phyloP scores from a whole-genome alignment of 2,888 invertebrate genomes.

The Spatulosminthurus flaviceps region DNA sequence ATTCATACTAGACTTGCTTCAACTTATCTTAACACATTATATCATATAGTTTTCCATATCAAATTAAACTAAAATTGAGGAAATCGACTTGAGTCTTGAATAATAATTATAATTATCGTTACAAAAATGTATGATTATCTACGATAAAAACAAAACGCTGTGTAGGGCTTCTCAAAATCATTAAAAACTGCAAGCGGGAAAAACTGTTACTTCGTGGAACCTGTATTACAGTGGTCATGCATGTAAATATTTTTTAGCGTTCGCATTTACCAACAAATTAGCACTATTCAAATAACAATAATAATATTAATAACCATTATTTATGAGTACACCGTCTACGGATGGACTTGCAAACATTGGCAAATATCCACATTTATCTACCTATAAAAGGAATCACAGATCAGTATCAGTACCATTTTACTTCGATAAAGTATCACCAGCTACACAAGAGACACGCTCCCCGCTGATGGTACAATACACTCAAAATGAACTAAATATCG shows the following conservation, averaged over 20 bases:
- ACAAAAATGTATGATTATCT: slow-evolving; percentile 4
- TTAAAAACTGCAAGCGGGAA: background rate
- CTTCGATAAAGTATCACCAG: slow-evolving; percentile 20
- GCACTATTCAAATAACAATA: slow-evolving; percentile 11
- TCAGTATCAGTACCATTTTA: slow-evolving; percentile 55
- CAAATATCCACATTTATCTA: slow-evolving; percentile 22
- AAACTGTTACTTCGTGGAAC: background rate
- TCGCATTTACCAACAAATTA: slow-evolving; percentile 5
- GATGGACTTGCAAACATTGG: slow-evolving; percentile 15
- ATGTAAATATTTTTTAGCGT: slow-evolving; percentile 4
- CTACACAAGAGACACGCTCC: slow-evolving; percentile 13
- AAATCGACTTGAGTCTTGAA: slow-evolving; percentile 8
- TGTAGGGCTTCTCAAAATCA: background rate
- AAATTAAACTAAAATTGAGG: background rate
- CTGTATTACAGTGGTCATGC: slow-evolving; percentile 15
- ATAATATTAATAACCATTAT: slow-evolving; percentile 7
- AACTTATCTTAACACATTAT: background rate
- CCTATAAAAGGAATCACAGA: slow-evolving; percentile 59
- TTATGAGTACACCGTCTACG: slow-evolving; percentile 21
- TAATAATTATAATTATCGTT: background rate
- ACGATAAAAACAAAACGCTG: background rate
- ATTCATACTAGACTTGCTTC: slow-evolving; percentile 8
- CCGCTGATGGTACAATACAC: slow-evolving; percentile 27
- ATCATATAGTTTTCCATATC: background rate
- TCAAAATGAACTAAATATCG: background rate